Base-by-base conservation (phyloP, 37 sponge, comb jelly and placozoan species). In the Halichondria panicea region DNA sequence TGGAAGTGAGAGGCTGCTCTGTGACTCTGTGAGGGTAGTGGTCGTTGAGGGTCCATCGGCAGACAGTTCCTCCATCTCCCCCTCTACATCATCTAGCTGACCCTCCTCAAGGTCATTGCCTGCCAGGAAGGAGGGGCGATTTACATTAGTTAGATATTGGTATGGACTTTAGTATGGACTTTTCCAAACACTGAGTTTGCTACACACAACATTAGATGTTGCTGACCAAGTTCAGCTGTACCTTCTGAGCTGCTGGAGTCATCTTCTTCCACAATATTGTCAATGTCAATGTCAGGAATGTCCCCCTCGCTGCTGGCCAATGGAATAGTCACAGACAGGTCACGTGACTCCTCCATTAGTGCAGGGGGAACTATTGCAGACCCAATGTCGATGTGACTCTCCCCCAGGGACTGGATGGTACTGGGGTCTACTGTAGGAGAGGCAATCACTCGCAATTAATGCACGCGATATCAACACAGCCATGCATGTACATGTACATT, bases 211-310 rank as follows among this genome's bases (percentile, higher is more conserved):
- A n/a, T n/a, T n/a, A n/a, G n/a, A n/a, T n/a, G n/a, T n/a, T n/a
- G n/a, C n/a, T n/a, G n/a, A n/a, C 52, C 5, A 44, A 37, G 66
- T 24, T 72, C 65, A 6, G 65, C 82, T 37, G 63, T 58, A 30
- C 55, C 68, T 19, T 63, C 73, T 3, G 53, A 56, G 3, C 53
- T 58, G 25, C 52, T 25, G 28, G 53, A 63, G 38, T 54, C 18
- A 5, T 43, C 68, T 58, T 4, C 59, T 27, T 21, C 67, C 18
- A 82, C 55, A 2, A 82, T 82, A 19, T 74, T 57, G n/a, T 73
- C 83, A 30, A 83, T 74, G 43, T 66, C 68, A 13, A 54, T 68
- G 31, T 81, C 81, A 48, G n/a, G 59, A n/a, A 81, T 44, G 40
- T 64, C 83, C 3, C 68, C 75, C 2, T 74, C 68, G 11, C 18